phyloP scores from a whole-genome alignment of 23 tunicate genomes.

The Aplidium turbinatum region DNA sequence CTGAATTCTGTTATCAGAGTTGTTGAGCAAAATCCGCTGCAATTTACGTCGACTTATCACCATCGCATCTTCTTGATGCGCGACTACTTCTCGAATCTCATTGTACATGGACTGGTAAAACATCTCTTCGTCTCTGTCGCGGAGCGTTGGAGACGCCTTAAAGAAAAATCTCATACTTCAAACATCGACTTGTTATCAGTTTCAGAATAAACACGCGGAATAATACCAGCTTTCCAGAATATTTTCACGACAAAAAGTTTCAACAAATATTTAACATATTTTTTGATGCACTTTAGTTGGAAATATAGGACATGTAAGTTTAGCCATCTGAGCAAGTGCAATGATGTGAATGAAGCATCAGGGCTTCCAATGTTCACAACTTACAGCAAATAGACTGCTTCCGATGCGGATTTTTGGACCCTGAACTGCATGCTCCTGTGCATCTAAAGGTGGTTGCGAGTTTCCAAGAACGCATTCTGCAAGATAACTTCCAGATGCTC shows the following conservation, averaged over 20 bases:
- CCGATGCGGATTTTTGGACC: neutral
- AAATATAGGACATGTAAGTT: no score
- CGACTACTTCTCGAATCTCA: conserved; percentile 45
- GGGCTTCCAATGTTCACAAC: no score
- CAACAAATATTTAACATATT: neutral
- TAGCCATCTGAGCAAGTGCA: no score
- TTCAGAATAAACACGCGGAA: no score
- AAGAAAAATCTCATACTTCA: no score
- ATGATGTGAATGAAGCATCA: no score
- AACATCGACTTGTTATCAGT: no score
- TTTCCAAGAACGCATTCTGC: conserved; percentile 37
- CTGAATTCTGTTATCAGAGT: conserved; percentile 3
- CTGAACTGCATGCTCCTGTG: neutral
- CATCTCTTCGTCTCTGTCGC: conserved; percentile 50
- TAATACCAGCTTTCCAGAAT: neutral
- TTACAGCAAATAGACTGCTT: neutral
- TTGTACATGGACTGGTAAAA: conserved; percentile 62
- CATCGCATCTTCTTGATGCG: conserved; percentile 36
- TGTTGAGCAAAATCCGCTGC: conserved; percentile 33
- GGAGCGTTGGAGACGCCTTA: no score
- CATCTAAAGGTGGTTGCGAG: neutral
- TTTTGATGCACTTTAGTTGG: no score
- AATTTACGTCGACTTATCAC: conserved; percentile 20
- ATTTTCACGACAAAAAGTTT: neutral
- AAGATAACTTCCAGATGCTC: conserved; percentile 37